Evolutionary conservation across 2,888 invertebrate genomes (phyloP), one percentile per base, ranked within the genome.

Genomic region (Oxycera nigricornis): DNA sequence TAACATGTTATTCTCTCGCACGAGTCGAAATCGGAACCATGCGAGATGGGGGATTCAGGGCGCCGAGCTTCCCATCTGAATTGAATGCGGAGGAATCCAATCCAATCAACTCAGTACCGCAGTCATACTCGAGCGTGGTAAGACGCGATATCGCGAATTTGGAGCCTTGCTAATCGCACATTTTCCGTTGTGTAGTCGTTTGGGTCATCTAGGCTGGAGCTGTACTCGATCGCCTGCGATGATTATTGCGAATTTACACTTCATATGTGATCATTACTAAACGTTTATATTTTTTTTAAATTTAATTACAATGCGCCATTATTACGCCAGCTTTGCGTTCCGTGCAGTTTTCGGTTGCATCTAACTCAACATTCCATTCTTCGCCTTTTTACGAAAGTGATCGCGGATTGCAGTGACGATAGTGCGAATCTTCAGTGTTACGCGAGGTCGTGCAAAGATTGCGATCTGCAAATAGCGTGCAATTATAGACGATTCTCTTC

Each of bases 111-210:
- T 65, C 41, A 65, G 65, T 65, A 65, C 41, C 20, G 41, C 11
- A 14, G 24, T 41, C 41, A 65, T 65, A 65, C 39, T 65, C 65
- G 65, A 65, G 39, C 41, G 65, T 41, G 65, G 41, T 65, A 39
- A 65, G 22, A 22, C 41, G 41, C 41, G 65, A 65, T 65, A 65
- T 41, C 24, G 24, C 65, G 41, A 24, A 65, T 11, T 2, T 55
- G 55, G 20, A 24, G 24, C 17, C 11, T 55, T 55, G 24, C 55
- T 55, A 24, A 55, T 55, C 55, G 55, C 24, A 17, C 50, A 50
- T n/a, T 50, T 50, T 50, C 50, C 4, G 50, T 50, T n/a, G 50
- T n/a, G 11, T 7, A 7, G 35, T 46, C 46, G 3, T 14, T 46
- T 46, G 11, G 46, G 14, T 46, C 46, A 46, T 46, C 46, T n/a